Base-by-base conservation (phyloP, 1,140 invertebrate species). In the Ectropis grisescens region DNA sequence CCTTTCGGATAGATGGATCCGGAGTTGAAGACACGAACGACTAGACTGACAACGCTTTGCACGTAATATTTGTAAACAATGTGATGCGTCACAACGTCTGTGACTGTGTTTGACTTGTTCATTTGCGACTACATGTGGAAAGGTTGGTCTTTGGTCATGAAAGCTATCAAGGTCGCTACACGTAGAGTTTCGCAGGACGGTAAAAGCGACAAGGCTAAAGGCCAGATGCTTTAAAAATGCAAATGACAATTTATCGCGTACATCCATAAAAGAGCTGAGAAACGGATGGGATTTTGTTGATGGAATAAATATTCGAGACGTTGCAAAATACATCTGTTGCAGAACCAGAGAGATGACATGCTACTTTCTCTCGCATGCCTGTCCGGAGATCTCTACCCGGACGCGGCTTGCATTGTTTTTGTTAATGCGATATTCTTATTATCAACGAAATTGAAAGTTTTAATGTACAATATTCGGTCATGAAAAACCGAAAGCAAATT, bases 361-460 rank as follows among this genome's bases (percentile, higher is more conserved):
- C 37, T 49, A 69, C 70, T 75, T 75, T 75, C 70, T 75, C 70
- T 65, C 53, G 40, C 33, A 43, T 29, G 39, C 33, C 2, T 47
- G 44, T 42, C 37, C 41, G 25, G 33, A 52, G 45, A 33, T 47
- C 41, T 42, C 42, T 39, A 61, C 59, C 65, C 67, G 65, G 67
- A 68, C 65, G 47, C 41, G 37, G 50, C 58, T 58, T 69, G 48
- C 54, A 71, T 68, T 69, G 62, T 71, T 75, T 75, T 70, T 58
- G 57, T 67, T 61, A 68, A 66, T 70, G 41, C 46, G 45, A 59
- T 66, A 66, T 61, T 60, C 58, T 66, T 62, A 70, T 58, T 60
- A 56, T 65, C 45, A 37, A 54, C 44, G 58, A 69, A 69, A 69
- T 60, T 62, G 66, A 70, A 70, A 74, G 70, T 67, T 41, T 39